These are phyloP conservation scores for Pegoplata infirma DNA, from an alignment of 2,888 invertebrate species.

Conservation along the genomic window DNA sequence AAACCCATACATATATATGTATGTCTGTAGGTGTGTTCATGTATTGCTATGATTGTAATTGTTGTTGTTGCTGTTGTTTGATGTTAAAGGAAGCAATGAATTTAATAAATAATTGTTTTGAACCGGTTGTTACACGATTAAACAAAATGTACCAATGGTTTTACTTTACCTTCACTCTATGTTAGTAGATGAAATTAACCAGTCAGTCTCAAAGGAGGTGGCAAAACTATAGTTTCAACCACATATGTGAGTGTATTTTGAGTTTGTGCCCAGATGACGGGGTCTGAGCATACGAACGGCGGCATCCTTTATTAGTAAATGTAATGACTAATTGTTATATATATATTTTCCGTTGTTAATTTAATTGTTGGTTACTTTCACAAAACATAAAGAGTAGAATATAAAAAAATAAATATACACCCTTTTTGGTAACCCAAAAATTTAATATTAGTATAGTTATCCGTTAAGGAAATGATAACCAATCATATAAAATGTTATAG, in stretches of 20 bases:
- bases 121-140: slow-evolving; percentile 60
- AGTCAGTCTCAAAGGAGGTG: slow-evolving; percentile 32
- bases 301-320: slow-evolving; percentile 50
- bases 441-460: background rate
- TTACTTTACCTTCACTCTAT: slow-evolving; percentile 27
- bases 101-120: slow-evolving; percentile 54
- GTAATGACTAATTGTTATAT: slow-evolving; percentile 73
- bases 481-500: slow-evolving; percentile 39
- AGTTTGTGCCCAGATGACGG: slow-evolving; percentile 51
- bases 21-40: too few relatives aligned
- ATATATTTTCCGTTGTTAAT: slow-evolving; percentile 71
- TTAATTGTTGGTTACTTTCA: slow-evolving; percentile 71
- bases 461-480: slow-evolving; percentile 33
- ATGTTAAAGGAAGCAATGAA: slow-evolving; percentile 57
- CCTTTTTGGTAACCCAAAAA: slow-evolving; percentile 15
- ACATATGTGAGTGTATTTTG: background rate
- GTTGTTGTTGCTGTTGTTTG: background rate
- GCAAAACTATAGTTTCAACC: background rate
- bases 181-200: slow-evolving; percentile 40
- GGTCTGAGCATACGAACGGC: slow-evolving; percentile 12
- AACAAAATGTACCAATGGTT: slow-evolving; percentile 25
- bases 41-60: too few relatives aligned
- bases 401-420: background rate
- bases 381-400: background rate
- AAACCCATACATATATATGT: too few relatives aligned